Evolutionary conservation across 2,113 vertebrate species (phyloP).

Genomic region (Ranitomeya variabilis): DNA sequence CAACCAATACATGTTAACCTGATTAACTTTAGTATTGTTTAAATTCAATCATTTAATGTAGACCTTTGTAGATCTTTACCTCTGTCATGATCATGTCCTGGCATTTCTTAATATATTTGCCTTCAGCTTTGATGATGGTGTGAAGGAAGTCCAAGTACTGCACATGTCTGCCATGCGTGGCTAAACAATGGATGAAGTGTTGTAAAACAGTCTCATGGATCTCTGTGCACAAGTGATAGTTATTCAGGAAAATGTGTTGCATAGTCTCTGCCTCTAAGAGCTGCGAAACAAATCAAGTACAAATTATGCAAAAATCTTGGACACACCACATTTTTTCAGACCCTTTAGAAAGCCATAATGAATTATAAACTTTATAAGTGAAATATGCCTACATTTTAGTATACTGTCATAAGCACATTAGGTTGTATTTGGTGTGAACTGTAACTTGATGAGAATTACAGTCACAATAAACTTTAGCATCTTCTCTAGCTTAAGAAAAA

Average conservation of each 20-base stretch:
- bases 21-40: not conserved
- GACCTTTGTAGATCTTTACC: slow-evolving; percentile 71
- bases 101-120: slow-evolving; percentile 98
- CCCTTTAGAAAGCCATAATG: no score
- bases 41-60: not conserved
- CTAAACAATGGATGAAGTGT: slow-evolving; percentile 95
- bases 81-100: slow-evolving; percentile 99
- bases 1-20: not conserved
- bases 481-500: no score
- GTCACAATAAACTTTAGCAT: no score
- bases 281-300: slow-evolving; percentile 63
- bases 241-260: slow-evolving; percentile 97
- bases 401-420: no score
- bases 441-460: no score
- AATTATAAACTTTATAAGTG: no score
- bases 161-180: slow-evolving; percentile 94
- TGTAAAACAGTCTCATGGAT: slow-evolving; percentile 89
- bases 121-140: slow-evolving; percentile 98
- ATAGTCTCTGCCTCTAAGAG: slow-evolving; percentile 93
- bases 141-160: slow-evolving; percentile 98
- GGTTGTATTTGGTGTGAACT: no score
- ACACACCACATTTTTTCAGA: no score
- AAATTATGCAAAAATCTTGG: no score
- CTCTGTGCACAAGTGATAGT: slow-evolving; percentile 94
- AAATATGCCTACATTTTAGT: no score